phyloP scores from a whole-genome alignment of 2,888 invertebrate genomes.

The Leistus spinibarbis region DNA sequence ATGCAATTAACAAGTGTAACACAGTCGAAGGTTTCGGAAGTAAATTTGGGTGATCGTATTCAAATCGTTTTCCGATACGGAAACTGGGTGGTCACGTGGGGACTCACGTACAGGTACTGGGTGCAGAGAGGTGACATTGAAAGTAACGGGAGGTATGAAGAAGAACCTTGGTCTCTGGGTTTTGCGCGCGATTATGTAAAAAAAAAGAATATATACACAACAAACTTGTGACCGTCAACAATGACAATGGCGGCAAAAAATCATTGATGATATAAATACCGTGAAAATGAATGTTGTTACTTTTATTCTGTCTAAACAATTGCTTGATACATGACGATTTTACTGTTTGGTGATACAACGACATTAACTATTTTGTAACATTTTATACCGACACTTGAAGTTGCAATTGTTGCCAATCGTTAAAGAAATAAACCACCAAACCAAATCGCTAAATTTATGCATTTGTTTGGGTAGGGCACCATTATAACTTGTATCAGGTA shows the following conservation, averaged over 20 bases:
- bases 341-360: not conserved
- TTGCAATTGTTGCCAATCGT: too few relatives aligned
- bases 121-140: constrained; percentile 12
- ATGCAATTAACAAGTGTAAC: not conserved
- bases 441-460: too few relatives aligned
- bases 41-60: not conserved
- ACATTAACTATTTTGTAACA: too few relatives aligned
- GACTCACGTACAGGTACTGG: not conserved
- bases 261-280: not conserved
- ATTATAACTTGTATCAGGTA: too few relatives aligned
- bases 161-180: constrained; percentile 7
- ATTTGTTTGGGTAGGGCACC: too few relatives aligned
- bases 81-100: not conserved
- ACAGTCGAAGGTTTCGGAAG: not conserved
- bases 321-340: not conserved
- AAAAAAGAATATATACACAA: not conserved
- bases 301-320: not conserved
- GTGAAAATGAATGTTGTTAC: not conserved
- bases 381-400: too few relatives aligned
- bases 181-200: constrained; percentile 2
- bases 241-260: not conserved
- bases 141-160: constrained; percentile 13
- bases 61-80: not conserved
- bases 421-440: too few relatives aligned
- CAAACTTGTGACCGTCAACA: not conserved